Conservation (phyloP, 23 tunicate species). For the Ciona savignyi region DNA sequence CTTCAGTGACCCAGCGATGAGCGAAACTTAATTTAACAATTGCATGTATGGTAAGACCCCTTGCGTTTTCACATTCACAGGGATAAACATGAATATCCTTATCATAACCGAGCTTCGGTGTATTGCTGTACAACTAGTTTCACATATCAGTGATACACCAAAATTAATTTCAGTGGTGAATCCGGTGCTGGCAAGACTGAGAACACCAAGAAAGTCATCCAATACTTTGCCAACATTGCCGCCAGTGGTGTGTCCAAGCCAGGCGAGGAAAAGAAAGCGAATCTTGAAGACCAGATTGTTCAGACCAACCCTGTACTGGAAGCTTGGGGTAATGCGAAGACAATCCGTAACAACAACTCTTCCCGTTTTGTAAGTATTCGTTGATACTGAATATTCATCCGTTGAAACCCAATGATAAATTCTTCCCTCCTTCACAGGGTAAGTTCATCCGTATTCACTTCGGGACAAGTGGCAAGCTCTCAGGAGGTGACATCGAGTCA, state of each 20-base stretch:
- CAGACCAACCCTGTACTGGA: slow-evolving; percentile 95
- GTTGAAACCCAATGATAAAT: not conserved
- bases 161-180: slow-evolving; percentile 66
- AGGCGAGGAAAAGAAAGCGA: slow-evolving; percentile 57
- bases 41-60: no score
- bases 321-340: slow-evolving; percentile 98
- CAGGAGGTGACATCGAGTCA: slow-evolving; percentile 97
- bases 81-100: no score
- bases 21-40: no score
- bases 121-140: not conserved
- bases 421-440: slow-evolving; percentile 29
- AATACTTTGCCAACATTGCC: slow-evolving; percentile 95
- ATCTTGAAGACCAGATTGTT: slow-evolving; percentile 92
- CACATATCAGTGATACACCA: not conserved
- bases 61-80: no score
- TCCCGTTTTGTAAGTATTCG: slow-evolving; percentile 83
- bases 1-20: no score
- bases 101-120: not conserved
- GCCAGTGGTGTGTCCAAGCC: slow-evolving; percentile 18
- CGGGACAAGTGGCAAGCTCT: slow-evolving; percentile 95
- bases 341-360: slow-evolving; percentile 97
- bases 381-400: not conserved
- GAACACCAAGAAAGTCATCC: slow-evolving; percentile 98
- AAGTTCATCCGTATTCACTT: slow-evolving; percentile 98
- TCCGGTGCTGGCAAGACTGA: slow-evolving; percentile 99